phyloP scores from a whole-genome alignment of 2,888 invertebrate genomes.

The Drosophila kambysellisi region DNA sequence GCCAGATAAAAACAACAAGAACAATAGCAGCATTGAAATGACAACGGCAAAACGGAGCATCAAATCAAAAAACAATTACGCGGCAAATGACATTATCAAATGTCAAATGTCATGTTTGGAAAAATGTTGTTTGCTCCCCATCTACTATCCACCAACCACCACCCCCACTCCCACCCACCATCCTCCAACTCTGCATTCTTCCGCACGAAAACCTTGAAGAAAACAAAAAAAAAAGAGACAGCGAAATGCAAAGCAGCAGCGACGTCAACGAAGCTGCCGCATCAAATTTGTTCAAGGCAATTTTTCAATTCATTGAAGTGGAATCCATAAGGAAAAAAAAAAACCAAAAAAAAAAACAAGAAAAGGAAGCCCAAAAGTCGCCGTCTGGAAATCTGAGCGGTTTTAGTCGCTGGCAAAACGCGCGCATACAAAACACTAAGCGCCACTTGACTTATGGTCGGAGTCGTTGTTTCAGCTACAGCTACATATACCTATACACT shows the following conservation, averaged over 20 bases:
- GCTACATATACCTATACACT: constrained; percentile 38
- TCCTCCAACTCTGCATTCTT: constrained; percentile 6
- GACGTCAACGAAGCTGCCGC: constrained; percentile 36
- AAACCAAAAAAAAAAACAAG: no score
- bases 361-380: constrained; percentile 22
- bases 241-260: constrained; percentile 72
- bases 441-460: constrained; percentile 72
- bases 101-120: constrained; percentile 77
- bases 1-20: constrained; percentile 49
- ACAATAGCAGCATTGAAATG: constrained; percentile 35
- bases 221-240: constrained; percentile 25
- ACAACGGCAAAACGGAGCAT: constrained; percentile 52
- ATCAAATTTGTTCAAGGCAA: constrained; percentile 77
- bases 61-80: constrained; percentile 80
- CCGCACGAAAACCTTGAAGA: constrained; percentile 17
- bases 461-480: constrained; percentile 30
- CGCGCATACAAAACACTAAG: constrained; percentile 55
- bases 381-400: constrained; percentile 35
- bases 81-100: constrained; percentile 80
- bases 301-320: constrained; percentile 81
- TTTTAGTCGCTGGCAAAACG: constrained; percentile 57
- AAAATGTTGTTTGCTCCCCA: constrained; percentile 29
- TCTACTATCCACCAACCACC: background rate
- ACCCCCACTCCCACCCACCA: no score
- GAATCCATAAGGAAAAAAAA: constrained; percentile 69